Evolutionary conservation across 2,113 vertebrate genomes (phyloP).

Genomic region (Ochotona princeps): DNA sequence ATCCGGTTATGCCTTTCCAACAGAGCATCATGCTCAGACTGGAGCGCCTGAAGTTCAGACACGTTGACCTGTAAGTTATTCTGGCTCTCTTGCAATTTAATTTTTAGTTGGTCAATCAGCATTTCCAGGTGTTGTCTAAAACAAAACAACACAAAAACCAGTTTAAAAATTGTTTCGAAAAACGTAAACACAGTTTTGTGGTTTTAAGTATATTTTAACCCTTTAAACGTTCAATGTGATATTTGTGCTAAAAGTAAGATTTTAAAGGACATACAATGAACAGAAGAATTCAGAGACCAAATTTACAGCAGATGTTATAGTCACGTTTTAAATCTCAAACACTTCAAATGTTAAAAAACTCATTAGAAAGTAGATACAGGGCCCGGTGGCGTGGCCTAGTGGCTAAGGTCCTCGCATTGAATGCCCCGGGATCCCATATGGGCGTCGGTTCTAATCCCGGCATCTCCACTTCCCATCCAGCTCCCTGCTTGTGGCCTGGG

Average conservation of each 20-base stretch:
- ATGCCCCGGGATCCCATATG: too few relatives aligned
- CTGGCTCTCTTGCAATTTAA: slow-evolving; percentile 92
- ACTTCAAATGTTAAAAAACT: neutral
- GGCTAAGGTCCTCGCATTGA: too few relatives aligned
- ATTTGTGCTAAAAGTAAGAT: neutral
- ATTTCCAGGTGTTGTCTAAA: slow-evolving; percentile 91
- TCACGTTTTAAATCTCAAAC: slow-evolving; percentile 14
- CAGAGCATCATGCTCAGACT: slow-evolving; percentile 93
- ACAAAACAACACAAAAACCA: neutral
- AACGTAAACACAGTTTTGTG: slow-evolving; percentile 7
- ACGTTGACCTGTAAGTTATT: slow-evolving; percentile 89
- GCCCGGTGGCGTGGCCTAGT: too few relatives aligned
- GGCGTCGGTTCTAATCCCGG: too few relatives aligned
- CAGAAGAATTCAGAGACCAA: slow-evolving; percentile 10
- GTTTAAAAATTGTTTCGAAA: slow-evolving; percentile 4
- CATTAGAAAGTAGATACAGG: too few relatives aligned
- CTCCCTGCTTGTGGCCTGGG: too few relatives aligned
- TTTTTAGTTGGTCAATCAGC: slow-evolving; percentile 92
- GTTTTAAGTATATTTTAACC: slow-evolving; percentile 3
- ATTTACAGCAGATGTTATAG: neutral
- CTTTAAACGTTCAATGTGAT: slow-evolving; percentile 1
- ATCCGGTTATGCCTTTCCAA: slow-evolving; percentile 97
- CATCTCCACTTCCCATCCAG: too few relatives aligned
- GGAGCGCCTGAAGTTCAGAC: slow-evolving; percentile 92
- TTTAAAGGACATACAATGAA: neutral